Evolutionary conservation across 2,113 vertebrate species (phyloP), one percentile per base, ranked within the genome.

Genomic region (Pseudopodoces humilis): DNA sequence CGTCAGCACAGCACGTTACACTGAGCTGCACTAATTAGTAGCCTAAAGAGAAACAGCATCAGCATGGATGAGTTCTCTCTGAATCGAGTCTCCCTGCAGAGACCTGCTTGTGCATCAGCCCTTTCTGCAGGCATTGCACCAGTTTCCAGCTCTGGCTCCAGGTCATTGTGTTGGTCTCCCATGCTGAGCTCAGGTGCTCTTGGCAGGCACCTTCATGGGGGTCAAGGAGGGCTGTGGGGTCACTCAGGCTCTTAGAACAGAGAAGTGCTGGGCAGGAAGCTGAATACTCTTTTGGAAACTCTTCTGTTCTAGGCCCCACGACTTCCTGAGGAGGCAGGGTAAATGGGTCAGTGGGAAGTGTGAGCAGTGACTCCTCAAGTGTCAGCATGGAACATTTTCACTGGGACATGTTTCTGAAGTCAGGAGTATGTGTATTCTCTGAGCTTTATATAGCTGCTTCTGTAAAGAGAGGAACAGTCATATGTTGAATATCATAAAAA

Each of bases 21-120:
- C 94, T 93, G 75, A 46, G 41, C 79, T 88, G 94, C 46, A 17
- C 75, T 90, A 58, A 86, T 92, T 33, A 86, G 50, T 68, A 85
- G 59, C 67, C 78, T 92, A 53, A 87, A 94, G 94, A 96, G 82
- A 93, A 91, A 79, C 1, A 2, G 23, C 67, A 80, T 88, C 63
- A n/a, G 65, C 50, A 56, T 58, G 88, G 63, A 77, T 86, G 87
- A 91, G 77, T 41, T 86, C 77, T 37, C 59, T 60, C 55, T 23
- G 75, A 69, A 83, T n/a, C 41, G 23, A 52, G 20, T n/a, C 46
- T 70, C 86, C 65, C 35, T 1, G 1, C 69, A 79, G 81, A 83
- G 65, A 68, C 49, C 56, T 63, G 37, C 37, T 52, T 31, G 31
- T 53, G 58, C 87, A 60, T 71, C 71, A 86, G 49, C 49, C 75